Percentiles rank a stretch among this genome's conserved stretches.
phyloP scores from a whole-genome alignment of 1,140 invertebrate genomes.

The Adoxophyes honmai region DNA sequence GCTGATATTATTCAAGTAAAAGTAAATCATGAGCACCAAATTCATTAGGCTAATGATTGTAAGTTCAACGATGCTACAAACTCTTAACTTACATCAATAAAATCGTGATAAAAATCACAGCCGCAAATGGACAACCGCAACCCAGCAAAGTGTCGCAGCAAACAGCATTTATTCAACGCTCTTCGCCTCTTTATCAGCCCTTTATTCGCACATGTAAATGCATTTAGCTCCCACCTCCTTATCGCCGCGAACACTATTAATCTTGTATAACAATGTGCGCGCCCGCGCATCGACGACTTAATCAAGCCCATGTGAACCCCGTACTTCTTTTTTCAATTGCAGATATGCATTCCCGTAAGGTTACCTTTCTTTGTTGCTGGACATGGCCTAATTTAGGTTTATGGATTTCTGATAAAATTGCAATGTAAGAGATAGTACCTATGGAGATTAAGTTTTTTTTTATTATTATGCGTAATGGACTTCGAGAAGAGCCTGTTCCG shows the following conservation, averaged over 20 bases:
- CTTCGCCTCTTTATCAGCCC: constrained; percentile 65
- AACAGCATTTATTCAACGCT: constrained; percentile 50
- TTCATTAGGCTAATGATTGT: too few relatives aligned
- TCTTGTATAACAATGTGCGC: constrained; percentile 72
- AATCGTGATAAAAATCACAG: too few relatives aligned
- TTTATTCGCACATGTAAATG: constrained; percentile 74
- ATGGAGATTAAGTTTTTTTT: too few relatives aligned
- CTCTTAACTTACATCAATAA: too few relatives aligned
- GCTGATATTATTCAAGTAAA: too few relatives aligned
- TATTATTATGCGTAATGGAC: too few relatives aligned
- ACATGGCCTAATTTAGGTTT: not conserved
- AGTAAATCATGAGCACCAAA: too few relatives aligned
- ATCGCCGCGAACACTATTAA: constrained; percentile 69
- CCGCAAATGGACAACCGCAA: not conserved
- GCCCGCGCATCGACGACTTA: constrained; percentile 58
- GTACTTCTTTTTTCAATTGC: constrained; percentile 42
- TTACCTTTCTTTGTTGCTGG: not conserved
- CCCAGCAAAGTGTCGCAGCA: constrained; percentile 32
- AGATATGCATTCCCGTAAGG: constrained; percentile 20
- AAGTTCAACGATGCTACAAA: too few relatives aligned
- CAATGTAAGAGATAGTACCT: too few relatives aligned
- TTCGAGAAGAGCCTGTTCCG: too few relatives aligned
- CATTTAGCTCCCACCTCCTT: constrained; percentile 71
- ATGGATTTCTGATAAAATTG: too few relatives aligned
- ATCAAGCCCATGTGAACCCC: constrained; percentile 54